Conservation (phyloP, 2,797 vertebrate genomes). For the Sebastiscus tertius region DNA sequence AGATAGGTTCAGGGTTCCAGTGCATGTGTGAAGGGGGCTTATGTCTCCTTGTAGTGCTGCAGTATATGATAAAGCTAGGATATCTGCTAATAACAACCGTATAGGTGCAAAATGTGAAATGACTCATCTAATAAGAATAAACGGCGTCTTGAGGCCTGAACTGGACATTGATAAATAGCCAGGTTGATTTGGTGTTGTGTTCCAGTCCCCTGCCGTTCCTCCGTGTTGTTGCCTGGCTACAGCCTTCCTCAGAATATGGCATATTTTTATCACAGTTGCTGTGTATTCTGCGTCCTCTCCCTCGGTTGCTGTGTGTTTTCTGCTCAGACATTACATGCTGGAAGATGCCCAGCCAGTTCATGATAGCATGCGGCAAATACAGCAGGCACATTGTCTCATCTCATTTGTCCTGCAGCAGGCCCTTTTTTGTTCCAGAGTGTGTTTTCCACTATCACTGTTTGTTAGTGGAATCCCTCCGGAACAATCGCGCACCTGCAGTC, state of each 20-base stretch:
- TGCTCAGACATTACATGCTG: background rate
- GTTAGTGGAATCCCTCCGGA: slow-evolving; percentile 30
- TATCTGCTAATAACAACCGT: slow-evolving; percentile 1
- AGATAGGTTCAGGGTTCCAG: background rate
- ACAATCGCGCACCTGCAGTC: slow-evolving; percentile 50
- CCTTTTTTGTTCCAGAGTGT: slow-evolving; percentile 10
- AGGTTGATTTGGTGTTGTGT: slow-evolving; percentile 23
- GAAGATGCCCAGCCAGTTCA: background rate
- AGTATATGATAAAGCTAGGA: background rate
- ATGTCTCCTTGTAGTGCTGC: background rate
- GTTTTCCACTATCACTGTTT: slow-evolving; percentile 31
- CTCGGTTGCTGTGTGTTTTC: slow-evolving; percentile 6
- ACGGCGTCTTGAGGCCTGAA: slow-evolving; percentile 11
- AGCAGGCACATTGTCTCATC: slow-evolving; percentile 31
- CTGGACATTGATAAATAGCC: slow-evolving; percentile 17
- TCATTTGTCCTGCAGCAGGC: slow-evolving; percentile 32
- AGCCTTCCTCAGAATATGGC: slow-evolving; percentile 15
- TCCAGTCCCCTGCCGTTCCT: slow-evolving; percentile 23
- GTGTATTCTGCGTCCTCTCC: slow-evolving; percentile 7
- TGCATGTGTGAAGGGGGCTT: background rate
- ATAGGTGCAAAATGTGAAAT: background rate
- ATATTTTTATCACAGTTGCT: slow-evolving; percentile 40
- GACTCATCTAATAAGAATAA: slow-evolving; percentile 4
- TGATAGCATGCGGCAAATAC: slow-evolving; percentile 19
- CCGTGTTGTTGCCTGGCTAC: slow-evolving; percentile 55